These are phyloP conservation scores for Staurois parvus DNA, from an alignment of 2,797 vertebrate genomes.

Conservation along the genomic window DNA sequence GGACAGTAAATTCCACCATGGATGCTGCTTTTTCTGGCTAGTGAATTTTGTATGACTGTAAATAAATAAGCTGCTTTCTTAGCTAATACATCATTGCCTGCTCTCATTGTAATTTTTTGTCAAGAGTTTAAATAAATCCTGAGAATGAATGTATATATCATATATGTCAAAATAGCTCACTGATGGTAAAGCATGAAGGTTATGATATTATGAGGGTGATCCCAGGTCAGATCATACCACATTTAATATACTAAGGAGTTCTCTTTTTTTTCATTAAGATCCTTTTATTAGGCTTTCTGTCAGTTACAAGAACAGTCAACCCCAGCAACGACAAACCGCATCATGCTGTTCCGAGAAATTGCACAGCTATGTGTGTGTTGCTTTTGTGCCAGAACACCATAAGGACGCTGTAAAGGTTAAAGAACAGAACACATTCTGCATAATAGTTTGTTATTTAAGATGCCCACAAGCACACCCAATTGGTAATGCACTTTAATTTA, in stretches of 20 bases:
- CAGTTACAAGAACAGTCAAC: conserved; percentile 38
- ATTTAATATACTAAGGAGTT: conserved; percentile 43
- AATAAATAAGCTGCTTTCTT: background rate
- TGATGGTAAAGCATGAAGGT: conserved; percentile 26
- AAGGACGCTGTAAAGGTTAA: conserved; percentile 54
- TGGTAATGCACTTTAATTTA: conserved; percentile 29
- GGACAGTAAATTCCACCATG: background rate
- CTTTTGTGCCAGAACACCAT: conserved; percentile 34
- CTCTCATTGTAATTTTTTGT: conserved; percentile 16
- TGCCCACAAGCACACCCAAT: conserved; percentile 38
- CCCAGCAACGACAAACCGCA: conserved; percentile 26
- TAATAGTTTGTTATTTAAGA: conserved; percentile 40
- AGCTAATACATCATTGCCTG: conserved; percentile 26
- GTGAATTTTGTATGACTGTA: conserved; percentile 7
- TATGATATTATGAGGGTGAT: conserved; percentile 29
- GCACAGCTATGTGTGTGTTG: conserved; percentile 37
- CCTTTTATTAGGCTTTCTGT: conserved; percentile 21
- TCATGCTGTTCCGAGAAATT: conserved; percentile 51
- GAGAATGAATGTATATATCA: conserved; percentile 5
- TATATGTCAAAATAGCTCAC: conserved; percentile 47
- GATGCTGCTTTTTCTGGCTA: background rate
- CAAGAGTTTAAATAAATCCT: conserved; percentile 45
- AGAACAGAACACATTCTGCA: conserved; percentile 49
- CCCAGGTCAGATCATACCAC: conserved; percentile 17
- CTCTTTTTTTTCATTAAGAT: conserved; percentile 8